These are phyloP conservation scores for Pasiphila rectangulata DNA, from an alignment of 2,888 invertebrate genomes.

Conservation along the genomic window DNA sequence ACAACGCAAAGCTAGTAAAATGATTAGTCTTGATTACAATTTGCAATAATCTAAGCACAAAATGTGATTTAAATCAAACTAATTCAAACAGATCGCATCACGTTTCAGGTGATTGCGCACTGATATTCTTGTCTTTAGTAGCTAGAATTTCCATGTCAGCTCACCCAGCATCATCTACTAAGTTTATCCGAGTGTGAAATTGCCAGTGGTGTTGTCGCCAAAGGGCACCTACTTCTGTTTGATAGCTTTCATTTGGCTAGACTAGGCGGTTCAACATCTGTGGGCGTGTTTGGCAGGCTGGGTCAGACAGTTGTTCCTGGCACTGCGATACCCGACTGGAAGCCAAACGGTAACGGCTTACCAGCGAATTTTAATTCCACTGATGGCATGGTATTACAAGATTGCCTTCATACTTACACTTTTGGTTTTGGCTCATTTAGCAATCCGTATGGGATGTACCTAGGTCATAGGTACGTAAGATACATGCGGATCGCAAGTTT, in stretches of 20 bases:
- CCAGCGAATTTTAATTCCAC: slow-evolving; percentile 47
- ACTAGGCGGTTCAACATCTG: slow-evolving; percentile 48
- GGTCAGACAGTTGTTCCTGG: slow-evolving; percentile 53
- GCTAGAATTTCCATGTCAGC: too few relatives aligned
- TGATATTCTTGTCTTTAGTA: too few relatives aligned
- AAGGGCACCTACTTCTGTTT: slow-evolving; percentile 46
- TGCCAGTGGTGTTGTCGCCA: slow-evolving; percentile 41
- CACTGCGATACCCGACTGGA: slow-evolving; percentile 40
- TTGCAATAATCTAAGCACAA: too few relatives aligned
- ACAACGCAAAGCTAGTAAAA: too few relatives aligned
- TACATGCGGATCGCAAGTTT: too few relatives aligned
- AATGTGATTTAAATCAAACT: too few relatives aligned
- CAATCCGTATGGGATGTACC: too few relatives aligned
- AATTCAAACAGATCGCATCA: too few relatives aligned
- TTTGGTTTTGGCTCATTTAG: slow-evolving; percentile 1
- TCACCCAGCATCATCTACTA: slow-evolving; percentile 14
- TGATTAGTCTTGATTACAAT: too few relatives aligned
- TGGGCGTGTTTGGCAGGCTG: slow-evolving; percentile 54
- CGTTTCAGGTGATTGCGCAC: too few relatives aligned
- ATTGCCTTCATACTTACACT: slow-evolving; percentile 10
- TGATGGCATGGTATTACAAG: slow-evolving; percentile 44
- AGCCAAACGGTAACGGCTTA: slow-evolving; percentile 58
- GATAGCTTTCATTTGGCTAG: slow-evolving; percentile 60
- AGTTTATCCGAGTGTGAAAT: slow-evolving; percentile 29
- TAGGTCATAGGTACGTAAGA: too few relatives aligned